phyloP scores from a whole-genome alignment of 2,797 vertebrate genomes.

The Malurus splendens region DNA sequence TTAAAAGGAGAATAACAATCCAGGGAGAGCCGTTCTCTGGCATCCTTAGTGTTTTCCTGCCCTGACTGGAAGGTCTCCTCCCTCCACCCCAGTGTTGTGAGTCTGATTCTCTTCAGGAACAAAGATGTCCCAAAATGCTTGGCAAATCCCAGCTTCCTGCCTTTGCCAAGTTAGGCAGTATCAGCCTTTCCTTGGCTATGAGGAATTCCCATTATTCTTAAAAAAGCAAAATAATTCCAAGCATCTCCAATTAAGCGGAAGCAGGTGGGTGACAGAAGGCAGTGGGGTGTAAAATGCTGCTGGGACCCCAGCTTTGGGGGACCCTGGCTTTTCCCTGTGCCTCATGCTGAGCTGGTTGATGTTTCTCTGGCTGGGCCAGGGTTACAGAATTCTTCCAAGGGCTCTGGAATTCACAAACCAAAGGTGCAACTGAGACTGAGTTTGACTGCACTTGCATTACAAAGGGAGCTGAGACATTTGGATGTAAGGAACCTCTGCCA shows the following conservation, averaged over 20 bases:
- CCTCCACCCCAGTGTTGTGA: accelerated
- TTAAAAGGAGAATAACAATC: neutral
- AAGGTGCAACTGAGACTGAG: neutral
- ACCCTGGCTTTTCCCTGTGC: neutral
- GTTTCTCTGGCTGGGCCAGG: neutral
- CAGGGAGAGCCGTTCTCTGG: neutral
- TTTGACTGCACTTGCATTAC: neutral
- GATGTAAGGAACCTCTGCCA: neutral
- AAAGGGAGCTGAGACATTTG: neutral
- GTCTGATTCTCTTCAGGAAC: neutral
- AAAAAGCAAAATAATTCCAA: neutral
- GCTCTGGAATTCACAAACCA: neutral
- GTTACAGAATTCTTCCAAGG: neutral
- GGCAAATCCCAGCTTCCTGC: neutral
- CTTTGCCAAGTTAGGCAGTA: neutral
- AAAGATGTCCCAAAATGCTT: neutral
- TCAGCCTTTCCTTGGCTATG: neutral
- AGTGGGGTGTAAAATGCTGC: neutral
- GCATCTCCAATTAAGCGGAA: neutral
- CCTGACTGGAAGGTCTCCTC: neutral
- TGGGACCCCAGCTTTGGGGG: neutral
- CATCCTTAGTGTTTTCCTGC: neutral
- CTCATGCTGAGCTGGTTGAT: neutral
- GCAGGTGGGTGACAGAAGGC: neutral
- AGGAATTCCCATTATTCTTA: neutral